Conservation (phyloP, 2,113 vertebrate species). For the Brienomyrus longianalis region DNA sequence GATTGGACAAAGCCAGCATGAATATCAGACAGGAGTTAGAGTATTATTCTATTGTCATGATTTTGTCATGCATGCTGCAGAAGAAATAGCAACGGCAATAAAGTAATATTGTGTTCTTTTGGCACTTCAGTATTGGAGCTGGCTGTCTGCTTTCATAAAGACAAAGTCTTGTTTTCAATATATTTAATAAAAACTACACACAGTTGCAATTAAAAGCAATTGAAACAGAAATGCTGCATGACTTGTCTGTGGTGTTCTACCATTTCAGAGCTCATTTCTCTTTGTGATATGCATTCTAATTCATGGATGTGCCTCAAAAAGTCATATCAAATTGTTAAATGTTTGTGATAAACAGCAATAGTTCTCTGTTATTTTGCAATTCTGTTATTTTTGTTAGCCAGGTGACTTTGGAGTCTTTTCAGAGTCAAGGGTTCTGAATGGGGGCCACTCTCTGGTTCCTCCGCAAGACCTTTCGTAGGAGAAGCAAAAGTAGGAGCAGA, state of each 20-base stretch:
- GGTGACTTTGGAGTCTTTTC: background rate
- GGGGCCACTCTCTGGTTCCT: conserved; percentile 56
- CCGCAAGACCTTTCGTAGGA: conserved; percentile 47
- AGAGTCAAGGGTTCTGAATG: conserved; percentile 29
- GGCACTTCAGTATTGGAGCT: conserved; percentile 19
- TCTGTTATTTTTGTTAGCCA: background rate
- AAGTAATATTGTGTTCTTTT: conserved; percentile 17
- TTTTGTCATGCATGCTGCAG: background rate
- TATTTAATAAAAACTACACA: conserved; percentile 7
- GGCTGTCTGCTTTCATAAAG: conserved; percentile 3
- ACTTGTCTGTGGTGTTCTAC: background rate
- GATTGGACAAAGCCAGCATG: background rate
- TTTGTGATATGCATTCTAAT: background rate
- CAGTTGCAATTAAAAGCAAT: conserved; percentile 9
- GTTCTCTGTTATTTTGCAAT: background rate
- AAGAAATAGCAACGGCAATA: background rate
- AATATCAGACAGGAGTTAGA: background rate
- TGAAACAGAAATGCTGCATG: conserved; percentile 11
- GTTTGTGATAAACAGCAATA: background rate
- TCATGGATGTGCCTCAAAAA: background rate
- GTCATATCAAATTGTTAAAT: background rate
- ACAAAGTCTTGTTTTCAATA: background rate
- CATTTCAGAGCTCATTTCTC: background rate
- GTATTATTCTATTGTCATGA: background rate
- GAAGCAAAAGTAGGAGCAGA: conserved; percentile 42